Percentiles rank a stretch among this genome's conserved stretches.
Evolutionary conservation across 1,140 invertebrate species (phyloP).

Genomic region (Drosophila ambigua): DNA sequence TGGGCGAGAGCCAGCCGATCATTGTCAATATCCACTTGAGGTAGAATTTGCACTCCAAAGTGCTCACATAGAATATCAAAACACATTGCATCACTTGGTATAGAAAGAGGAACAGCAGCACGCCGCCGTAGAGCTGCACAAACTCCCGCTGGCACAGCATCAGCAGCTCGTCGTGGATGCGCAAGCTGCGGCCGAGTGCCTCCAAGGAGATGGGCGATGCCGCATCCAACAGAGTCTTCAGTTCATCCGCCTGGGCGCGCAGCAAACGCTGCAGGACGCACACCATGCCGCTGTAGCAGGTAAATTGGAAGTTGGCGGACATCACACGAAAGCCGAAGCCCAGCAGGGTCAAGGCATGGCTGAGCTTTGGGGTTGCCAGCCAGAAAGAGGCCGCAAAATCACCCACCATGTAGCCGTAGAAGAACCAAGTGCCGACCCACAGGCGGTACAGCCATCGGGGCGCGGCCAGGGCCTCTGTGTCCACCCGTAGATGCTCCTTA

Average conservation of each 20-base stretch:
- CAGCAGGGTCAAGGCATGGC: conserved; percentile 15
- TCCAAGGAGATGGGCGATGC: background rate
- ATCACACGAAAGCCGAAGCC: conserved; percentile 34
- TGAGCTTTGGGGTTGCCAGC: background rate
- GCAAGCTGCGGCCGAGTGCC: conserved; percentile 18
- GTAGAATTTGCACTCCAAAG: conserved; percentile 13
- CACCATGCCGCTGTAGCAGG: conserved; percentile 44
- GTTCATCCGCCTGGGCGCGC: conserved; percentile 17
- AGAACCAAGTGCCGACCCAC: conserved; percentile 15
- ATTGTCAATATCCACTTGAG: background rate
- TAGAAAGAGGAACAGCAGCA: conserved; percentile 24
- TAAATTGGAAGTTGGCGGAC: conserved; percentile 33
- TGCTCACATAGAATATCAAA: conserved; percentile 15
- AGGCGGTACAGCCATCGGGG: conserved; percentile 21
- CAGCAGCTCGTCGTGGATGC: conserved; percentile 11
- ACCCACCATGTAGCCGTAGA: background rate
- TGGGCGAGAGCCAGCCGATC: conserved; percentile 18
- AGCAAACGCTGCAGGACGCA: conserved; percentile 18
- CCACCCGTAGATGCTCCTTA: conserved; percentile 1
- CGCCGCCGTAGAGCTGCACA: background rate
- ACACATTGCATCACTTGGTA: conserved; percentile 17
- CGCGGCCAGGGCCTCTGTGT: background rate
- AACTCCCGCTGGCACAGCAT: background rate
- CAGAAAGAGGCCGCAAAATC: background rate
- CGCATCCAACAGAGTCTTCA: background rate